phyloP scores from a whole-genome alignment of 2,888 invertebrate genomes.

The Pelosia muscerda region DNA sequence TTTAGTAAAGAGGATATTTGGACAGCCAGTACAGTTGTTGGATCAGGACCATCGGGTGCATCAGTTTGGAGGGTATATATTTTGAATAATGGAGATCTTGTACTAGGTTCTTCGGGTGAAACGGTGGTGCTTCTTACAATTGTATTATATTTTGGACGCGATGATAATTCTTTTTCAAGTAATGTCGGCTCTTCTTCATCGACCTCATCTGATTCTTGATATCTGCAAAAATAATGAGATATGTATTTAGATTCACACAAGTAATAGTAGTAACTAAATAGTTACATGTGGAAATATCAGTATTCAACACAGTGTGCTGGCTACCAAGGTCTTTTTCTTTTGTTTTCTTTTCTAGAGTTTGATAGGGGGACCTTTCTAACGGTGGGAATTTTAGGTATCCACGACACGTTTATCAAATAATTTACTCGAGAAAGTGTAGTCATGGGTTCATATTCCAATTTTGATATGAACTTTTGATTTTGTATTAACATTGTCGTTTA shows the following conservation, averaged over 20 bases:
- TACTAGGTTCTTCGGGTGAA: conserved; percentile 59
- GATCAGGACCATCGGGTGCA: conserved; percentile 65
- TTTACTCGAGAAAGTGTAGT: no score
- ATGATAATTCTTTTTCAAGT: conserved; percentile 79
- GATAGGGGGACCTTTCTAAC: no score
- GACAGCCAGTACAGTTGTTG: conserved; percentile 78
- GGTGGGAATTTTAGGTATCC: no score
- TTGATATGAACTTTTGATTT: no score
- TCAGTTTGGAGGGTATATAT: conserved; percentile 61
- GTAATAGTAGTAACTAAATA: neutral
- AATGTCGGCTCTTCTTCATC: conserved; percentile 71
- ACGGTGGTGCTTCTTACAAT: conserved; percentile 74
- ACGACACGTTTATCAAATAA: no score
- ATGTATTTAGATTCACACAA: neutral
- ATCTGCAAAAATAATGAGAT: conserved; percentile 59
- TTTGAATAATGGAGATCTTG: conserved; percentile 67
- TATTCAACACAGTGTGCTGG: no score
- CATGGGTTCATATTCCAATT: no score
- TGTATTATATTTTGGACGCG: conserved; percentile 78
- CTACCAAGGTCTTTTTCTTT: no score
- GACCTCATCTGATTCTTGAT: conserved; percentile 66
- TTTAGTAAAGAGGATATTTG: conserved; percentile 82
- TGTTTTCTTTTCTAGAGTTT: no score
- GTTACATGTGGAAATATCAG: neutral
- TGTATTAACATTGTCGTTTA: no score